A percentile compares a stretch with the other conserved stretches of the same genome.
These are phyloP conservation scores for Mycalesis mineus DNA, from an alignment of 2,888 invertebrate genomes.

Conservation along the genomic window DNA sequence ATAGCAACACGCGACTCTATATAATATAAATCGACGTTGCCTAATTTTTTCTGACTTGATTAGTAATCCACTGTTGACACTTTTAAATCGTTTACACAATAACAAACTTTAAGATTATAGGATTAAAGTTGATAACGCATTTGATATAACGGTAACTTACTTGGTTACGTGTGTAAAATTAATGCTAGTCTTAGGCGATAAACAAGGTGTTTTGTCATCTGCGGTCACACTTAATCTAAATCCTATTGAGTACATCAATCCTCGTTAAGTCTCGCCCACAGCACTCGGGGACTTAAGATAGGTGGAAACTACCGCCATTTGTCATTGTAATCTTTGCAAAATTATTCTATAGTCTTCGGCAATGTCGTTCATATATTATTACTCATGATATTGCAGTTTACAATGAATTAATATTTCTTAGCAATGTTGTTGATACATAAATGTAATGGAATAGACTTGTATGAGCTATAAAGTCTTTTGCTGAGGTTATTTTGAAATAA, in stretches of 20 bases:
- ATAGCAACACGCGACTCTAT: constrained; percentile 7
- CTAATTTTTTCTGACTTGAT: constrained; percentile 8
- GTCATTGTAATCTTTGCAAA: constrained; percentile 25
- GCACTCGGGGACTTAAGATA: constrained; percentile 19
- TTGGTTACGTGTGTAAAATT: constrained; percentile 26
- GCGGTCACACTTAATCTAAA: constrained; percentile 47
- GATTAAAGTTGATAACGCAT: not conserved
- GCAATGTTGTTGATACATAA: too few species aligned
- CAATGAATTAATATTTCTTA: not conserved
- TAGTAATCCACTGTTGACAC: constrained; percentile 12
- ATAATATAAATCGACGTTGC: constrained; percentile 1
- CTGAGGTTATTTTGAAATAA: too few species aligned
- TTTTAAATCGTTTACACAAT: not conserved
- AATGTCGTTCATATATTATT: not conserved
- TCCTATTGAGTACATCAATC: constrained; percentile 40
- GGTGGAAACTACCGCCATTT: constrained; percentile 17
- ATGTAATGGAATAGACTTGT: too few species aligned
- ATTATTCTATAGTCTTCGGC: constrained; percentile 20
- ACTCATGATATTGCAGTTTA: not conserved
- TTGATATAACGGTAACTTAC: not conserved
- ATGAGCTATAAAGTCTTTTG: too few species aligned
- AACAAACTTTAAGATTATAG: not conserved
- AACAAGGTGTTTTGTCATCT: constrained; percentile 49
- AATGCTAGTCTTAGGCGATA: constrained; percentile 27
- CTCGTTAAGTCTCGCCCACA: constrained; percentile 39